Base-by-base conservation (phyloP, 2,888 invertebrate species). In the Erebia palarica region DNA sequence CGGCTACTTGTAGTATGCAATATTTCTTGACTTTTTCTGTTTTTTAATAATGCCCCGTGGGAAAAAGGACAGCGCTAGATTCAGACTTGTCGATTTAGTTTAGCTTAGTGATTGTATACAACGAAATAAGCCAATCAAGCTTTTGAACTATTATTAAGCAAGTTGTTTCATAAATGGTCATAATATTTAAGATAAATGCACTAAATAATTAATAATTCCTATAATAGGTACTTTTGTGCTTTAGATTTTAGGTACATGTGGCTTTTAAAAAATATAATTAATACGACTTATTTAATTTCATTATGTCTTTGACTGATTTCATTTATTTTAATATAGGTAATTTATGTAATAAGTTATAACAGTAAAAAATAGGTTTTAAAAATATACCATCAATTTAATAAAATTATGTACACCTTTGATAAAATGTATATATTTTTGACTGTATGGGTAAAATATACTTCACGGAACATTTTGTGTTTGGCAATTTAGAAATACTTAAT, bases 401-500 rank as follows among this genome's bases (percentile, higher is more conserved):
- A 10, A 16, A 55, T 53, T 16, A 53, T n/a, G 53, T 53, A 53
- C 16, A 53, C 8, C 2, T 53, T 16, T n/a, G 8, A 16, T 53
- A 53, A 9, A n/a, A 53, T 13, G 14, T 49, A 47, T 47, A 8
- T 51, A 51, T 51, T 14, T 51, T 18, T 55, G 55, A 55, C 10
- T 18, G 18, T 18, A 16, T 53, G 8, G 8, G 9, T 53, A 53
- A 18, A 55, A 55, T 55, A 16, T 53, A 18, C 16, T 18, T 55
- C 11, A 18, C 10, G 18, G 16, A 16, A 36, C 8, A 60, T 60
- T 42, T 44, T 42, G 59, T n/a, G 16, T 60, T 60, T 60, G 60
- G 60, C 60, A n/a, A 60, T 42, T 60, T 60, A 9, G n/a, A 60
- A 60, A 55, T 55, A 53, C n/a, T 11, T 44, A 47, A 11, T 47